Evolutionary conservation across 2,888 invertebrate species (phyloP), one percentile per base, ranked within the genome.

Genomic region (Tiphia femorata): DNA sequence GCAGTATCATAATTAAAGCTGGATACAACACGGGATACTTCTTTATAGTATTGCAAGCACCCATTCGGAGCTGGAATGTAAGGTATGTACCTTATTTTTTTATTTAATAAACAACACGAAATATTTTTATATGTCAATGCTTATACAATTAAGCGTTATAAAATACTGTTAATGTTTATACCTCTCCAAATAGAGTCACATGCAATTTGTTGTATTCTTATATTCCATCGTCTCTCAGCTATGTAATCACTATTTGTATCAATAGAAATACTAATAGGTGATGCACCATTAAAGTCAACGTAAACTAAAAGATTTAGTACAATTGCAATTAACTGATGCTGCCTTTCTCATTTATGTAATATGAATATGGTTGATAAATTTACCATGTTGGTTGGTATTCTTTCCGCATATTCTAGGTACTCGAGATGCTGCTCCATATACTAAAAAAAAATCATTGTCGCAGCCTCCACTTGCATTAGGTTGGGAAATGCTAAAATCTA

Each of bases 341-440:
- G 3, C 20, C n/a, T 43, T 16, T 10, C 1, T 29, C 19, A 8
- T 44, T 37, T 8, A 38, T 10, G 17, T 23, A n/a, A n/a, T n/a
- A 8, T 46, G 7, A 35, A 51, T 48, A 27, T 55, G 29, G 20
- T 10, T 6, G 5, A 12, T 30, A 5, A 23, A 25, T 72, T 76
- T 73, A 87, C 86, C 79, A 70, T 92, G 92, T 79, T 94, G 92
- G 0, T 93, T 93, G 1, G 90, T 88, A 80, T 93, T 92, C 77
- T 92, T 92, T 0, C 95, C 95, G 77, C 95, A 95, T 56, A 95
- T 87, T 1, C 85, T 80, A 0, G 92, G 92, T 3, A 92, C 88
- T 4, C 85, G 80, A 0, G 91, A 89, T 51, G 90, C 89, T 0
- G 91, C 90, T 0, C 92, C 92, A 0, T 89, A 87, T 20, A 94